phyloP scores from a whole-genome alignment of 2,888 invertebrate genomes.

The Mimachlamys varia region DNA sequence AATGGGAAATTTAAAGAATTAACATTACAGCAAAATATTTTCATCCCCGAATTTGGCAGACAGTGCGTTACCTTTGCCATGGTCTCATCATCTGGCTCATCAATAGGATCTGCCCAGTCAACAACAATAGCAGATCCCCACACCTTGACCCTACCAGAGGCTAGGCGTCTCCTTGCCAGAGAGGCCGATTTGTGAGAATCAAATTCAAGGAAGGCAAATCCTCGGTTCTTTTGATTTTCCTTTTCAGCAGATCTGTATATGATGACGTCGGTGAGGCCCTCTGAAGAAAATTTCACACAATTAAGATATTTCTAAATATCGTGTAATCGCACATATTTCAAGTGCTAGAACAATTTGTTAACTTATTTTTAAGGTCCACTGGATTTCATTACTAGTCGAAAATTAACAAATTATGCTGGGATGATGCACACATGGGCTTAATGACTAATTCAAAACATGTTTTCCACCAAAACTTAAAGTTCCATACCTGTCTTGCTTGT shows the following conservation, averaged over 20 bases:
- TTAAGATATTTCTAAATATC: neutral
- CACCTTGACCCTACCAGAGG: slow-evolving; percentile 95
- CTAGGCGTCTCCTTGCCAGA: slow-evolving; percentile 96
- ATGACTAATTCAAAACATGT: no score
- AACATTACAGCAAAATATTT: no score
- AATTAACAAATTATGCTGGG: no score
- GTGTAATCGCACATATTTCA: neutral
- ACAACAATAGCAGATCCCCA: slow-evolving; percentile 99
- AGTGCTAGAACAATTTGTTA: no score
- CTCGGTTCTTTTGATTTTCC: slow-evolving; percentile 97
- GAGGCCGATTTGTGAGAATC: slow-evolving; percentile 99
- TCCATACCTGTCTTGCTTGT: slow-evolving; percentile 99
- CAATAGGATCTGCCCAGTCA: slow-evolving; percentile 99
- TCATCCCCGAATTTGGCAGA: no score
- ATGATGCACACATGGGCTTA: no score
- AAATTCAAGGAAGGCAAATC: slow-evolving; percentile 99
- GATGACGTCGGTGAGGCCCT: slow-evolving; percentile 98
- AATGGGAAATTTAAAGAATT: no score
- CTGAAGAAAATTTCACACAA: slow-evolving; percentile 83
- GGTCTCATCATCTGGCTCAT: slow-evolving; percentile 99
- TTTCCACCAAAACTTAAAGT: no score
- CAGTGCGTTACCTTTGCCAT: slow-evolving; percentile 91
- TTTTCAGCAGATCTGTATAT: slow-evolving; percentile 99
- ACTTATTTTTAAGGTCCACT: no score
- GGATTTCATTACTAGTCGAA: no score